A percentile compares a stretch with the other conserved stretches of the same genome.
These are phyloP conservation scores for Erpornis zantholeuca DNA, from an alignment of 2,113 vertebrate genomes.

Conservation along the genomic window DNA sequence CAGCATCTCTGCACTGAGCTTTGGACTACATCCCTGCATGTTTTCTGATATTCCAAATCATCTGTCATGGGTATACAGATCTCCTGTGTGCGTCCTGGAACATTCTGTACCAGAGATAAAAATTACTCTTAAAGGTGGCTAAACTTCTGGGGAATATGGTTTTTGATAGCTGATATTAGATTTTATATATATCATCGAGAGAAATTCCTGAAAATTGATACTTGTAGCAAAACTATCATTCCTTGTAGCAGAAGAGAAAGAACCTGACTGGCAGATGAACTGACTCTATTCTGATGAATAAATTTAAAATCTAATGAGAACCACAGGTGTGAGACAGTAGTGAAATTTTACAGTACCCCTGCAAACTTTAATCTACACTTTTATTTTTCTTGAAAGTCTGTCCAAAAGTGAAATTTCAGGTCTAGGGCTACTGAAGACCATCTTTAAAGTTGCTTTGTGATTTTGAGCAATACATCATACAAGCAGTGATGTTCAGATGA, in stretches of 20 bases:
- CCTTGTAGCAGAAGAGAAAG: not conserved
- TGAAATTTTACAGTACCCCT: not conserved
- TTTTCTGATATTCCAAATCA: not conserved
- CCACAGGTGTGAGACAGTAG: not conserved
- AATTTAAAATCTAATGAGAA: not conserved
- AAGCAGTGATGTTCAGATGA: constrained; percentile 61
- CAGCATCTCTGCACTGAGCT: not conserved
- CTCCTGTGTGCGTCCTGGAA: not conserved
- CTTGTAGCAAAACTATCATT: not conserved
- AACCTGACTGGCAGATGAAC: not conserved
- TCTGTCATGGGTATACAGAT: not conserved
- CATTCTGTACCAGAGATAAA: not conserved
- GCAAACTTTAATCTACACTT: not conserved
- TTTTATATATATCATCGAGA: not conserved
- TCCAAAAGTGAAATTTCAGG: constrained; percentile 46
- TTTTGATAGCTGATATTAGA: not conserved
- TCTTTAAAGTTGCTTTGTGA: constrained; percentile 62
- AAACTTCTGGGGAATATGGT: not conserved
- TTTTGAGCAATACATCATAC: constrained; percentile 66
- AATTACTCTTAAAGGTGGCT: not conserved
- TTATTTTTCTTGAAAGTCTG: constrained; percentile 37
- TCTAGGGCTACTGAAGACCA: constrained; percentile 30
- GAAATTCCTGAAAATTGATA: not conserved
- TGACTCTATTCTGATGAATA: not conserved
- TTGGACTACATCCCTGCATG: not conserved